Evolutionary conservation across 2,797 vertebrate genomes (phyloP), one percentile per base, ranked within the genome.

Genomic region (Etheostoma perlongum): DNA sequence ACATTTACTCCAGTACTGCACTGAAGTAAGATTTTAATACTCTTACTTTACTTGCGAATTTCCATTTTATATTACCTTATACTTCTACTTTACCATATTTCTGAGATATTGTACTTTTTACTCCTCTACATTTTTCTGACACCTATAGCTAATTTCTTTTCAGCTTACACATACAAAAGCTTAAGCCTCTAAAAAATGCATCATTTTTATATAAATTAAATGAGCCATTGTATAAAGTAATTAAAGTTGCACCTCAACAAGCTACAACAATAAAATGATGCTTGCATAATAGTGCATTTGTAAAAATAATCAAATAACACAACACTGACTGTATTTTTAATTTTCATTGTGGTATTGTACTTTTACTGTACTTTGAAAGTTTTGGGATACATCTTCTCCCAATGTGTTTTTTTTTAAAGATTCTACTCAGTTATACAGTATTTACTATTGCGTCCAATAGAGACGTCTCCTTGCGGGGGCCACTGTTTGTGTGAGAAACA

Each of bases 401-500:
- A 10, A 18, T 23, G 25, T 48, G 5, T 74, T 72, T 60, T 27
- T 27, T 57, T 73, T 44, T 44, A 15, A 15, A 44, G 60, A 76
- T 12, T 30, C 1, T n/a, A 6, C 57, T 57, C 27, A 62, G 25
- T 61, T 30, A 8, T 52, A 25, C 11, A 14, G 30, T 60, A 11
- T 69, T 70, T 55, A 30, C 49, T 42, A 2, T 40, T 53, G 49
- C 47, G 44, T 67, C 70, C n/a, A 44, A 19, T 4, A 21, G 55
- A 40, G 46, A 70, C 18, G 9, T 79, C 59, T 82, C 57, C 47
- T 16, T 55, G 44, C 70, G 46, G 77, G 58, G 42, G 21, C 10
- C 74, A 79, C 33, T 57, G 55, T 74, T 60, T 69, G 11, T 63
- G 46, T 52, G 44, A 44, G 21, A 74, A 68, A 83, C 44, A 72